phyloP scores from a whole-genome alignment of 2,797 vertebrate species.

The Iguana delicatissima region DNA sequence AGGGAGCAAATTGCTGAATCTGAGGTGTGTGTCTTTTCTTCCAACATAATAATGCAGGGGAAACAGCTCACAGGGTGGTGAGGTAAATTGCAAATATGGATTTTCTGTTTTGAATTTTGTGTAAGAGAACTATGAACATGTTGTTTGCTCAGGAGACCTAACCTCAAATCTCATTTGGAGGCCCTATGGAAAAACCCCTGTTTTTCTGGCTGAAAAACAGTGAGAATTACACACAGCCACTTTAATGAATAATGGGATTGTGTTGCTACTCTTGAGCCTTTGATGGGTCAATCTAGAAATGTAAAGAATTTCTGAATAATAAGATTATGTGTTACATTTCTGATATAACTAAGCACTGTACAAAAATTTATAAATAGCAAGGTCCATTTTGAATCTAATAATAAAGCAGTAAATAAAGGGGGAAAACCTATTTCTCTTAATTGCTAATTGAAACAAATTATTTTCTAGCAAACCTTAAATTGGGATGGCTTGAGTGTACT shows the following conservation, averaged over 20 bases:
- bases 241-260: neutral
- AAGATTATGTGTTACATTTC: neutral
- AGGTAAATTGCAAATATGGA: neutral
- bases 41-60: neutral
- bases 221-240: neutral
- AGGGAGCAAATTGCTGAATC: neutral
- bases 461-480: neutral
- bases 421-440: neutral
- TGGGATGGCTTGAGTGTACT: neutral
- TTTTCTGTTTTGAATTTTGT: neutral
- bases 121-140: neutral
- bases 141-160: neutral
- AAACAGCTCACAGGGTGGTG: neutral
- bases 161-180: neutral
- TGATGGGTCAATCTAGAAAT: neutral
- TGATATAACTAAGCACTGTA: neutral
- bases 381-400: neutral
- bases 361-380: neutral
- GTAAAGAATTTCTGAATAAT: neutral
- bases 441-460: neutral
- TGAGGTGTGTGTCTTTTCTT: neutral
- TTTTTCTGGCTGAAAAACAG: neutral
- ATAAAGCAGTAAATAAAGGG: neutral
- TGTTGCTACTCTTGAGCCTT: neutral
- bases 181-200: neutral